phyloP scores from a whole-genome alignment of 2,888 invertebrate species.

The Brenthis hecate region DNA sequence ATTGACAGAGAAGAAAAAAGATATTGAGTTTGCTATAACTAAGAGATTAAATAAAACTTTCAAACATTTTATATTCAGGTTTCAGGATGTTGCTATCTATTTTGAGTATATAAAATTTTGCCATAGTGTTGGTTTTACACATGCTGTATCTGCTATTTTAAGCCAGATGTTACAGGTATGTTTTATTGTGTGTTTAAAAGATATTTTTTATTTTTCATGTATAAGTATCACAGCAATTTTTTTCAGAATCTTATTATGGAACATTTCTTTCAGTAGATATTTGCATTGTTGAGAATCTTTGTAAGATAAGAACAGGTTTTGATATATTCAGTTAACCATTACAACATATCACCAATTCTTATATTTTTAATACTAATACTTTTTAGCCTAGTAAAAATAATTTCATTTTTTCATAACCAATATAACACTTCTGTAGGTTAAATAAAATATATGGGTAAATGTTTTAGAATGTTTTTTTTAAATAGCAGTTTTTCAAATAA shows the following conservation, averaged over 20 bases:
- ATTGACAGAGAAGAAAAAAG: slow-evolving; percentile 83
- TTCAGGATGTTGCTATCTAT: slow-evolving; percentile 89
- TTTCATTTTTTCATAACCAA: no score
- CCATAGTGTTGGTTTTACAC: slow-evolving; percentile 83
- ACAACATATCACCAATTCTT: no score
- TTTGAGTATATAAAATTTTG: slow-evolving; percentile 91
- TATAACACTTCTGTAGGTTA: no score
- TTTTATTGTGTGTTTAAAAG: background rate
- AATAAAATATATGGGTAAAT: no score
- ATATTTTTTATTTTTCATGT: background rate
- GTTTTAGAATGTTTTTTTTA: background rate
- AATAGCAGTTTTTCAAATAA: background rate
- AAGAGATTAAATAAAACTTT: slow-evolving; percentile 88
- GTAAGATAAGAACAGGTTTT: no score
- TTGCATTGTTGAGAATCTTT: no score
- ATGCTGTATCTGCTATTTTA: slow-evolving; percentile 81
- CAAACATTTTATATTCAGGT: slow-evolving; percentile 85
- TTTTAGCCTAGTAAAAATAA: no score
- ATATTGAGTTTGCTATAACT: slow-evolving; percentile 86
- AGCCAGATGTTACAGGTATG: slow-evolving; percentile 84
- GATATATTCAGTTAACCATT: no score
- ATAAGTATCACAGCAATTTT: background rate
- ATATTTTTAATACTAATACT: no score
- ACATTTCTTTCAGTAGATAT: no score
- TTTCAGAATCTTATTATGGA: background rate